Evolutionary conservation across 2,113 vertebrate species (phyloP).

Genomic region (Oryzias javanicus): DNA sequence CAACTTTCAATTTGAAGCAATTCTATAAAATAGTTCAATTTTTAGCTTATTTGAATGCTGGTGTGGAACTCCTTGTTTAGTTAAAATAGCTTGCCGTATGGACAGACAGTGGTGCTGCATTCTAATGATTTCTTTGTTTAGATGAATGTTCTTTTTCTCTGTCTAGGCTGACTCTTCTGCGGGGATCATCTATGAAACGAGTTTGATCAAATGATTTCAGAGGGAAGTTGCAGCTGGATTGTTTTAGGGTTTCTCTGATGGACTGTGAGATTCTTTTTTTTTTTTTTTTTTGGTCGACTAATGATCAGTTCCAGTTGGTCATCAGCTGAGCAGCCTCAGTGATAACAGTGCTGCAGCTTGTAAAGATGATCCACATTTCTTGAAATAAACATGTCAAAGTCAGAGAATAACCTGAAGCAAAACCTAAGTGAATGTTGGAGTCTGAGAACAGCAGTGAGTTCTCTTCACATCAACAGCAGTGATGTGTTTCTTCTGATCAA

Average conservation of each 20-base stretch:
- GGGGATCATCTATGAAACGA: conserved; percentile 42
- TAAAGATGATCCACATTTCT: background rate
- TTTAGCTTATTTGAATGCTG: no score
- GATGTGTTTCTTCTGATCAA: background rate
- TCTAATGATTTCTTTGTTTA: no score
- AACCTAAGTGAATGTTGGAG: conserved; percentile 8
- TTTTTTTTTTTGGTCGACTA: conserved; percentile 21
- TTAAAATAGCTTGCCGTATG: no score
- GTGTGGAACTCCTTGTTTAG: no score
- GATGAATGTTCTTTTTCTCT: no score
- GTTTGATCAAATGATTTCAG: conserved; percentile 56
- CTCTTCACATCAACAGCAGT: background rate
- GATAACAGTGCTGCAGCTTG: conserved; percentile 9
- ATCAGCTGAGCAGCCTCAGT: background rate
- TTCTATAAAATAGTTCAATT: no score
- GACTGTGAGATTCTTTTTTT: conserved; percentile 13
- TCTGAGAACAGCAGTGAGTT: background rate
- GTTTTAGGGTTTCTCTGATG: conserved; percentile 26
- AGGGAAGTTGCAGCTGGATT: conserved; percentile 29
- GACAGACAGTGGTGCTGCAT: no score
- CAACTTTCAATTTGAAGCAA: no score
- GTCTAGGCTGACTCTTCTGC: conserved; percentile 2
- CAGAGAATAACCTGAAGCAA: background rate
- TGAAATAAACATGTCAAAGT: conserved; percentile 6
- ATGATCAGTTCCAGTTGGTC: conserved; percentile 11